Evolutionary conservation across 2,113 vertebrate genomes (phyloP), one percentile per base, ranked within the genome.

Genomic region (Mungos mungo): DNA sequence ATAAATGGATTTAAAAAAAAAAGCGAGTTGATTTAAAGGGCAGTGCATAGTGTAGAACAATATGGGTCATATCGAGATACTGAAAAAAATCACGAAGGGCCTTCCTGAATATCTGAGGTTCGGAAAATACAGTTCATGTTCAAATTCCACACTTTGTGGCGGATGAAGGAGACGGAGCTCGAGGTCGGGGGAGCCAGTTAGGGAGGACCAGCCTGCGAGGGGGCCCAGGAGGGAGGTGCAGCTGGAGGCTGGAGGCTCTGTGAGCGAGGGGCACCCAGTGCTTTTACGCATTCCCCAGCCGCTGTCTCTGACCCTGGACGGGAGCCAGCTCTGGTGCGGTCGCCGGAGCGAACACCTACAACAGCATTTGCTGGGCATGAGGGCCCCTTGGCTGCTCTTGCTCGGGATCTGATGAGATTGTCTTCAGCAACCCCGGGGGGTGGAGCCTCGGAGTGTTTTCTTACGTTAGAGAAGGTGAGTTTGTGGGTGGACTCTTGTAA

Each of bases 231-330:
- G 60, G 6, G 66, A 1, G 72, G 25, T 4, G 3, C 23, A 31
- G 12, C 45, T n/a, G 45, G n/a, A 29, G 12, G 0, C 65, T 27
- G n/a, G 60, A 12, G 29, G 50, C 3, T 4, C 3, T 4, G 27
- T 45, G 80, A 14, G 15, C 38, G 5, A 16, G 29, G 52, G 2
- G 2, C 1, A 4, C 4, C 6, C 10, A 0, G 0, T 14, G 57
- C 14, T 31, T 35, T 47, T 19, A 2, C 0, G 3, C 10, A 2
- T 52, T 52, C 9, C n/a, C 76, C 0, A 5, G 3, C 1, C 3
- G 21, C 63, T 29, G 0, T 23, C 19, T n/a, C 23, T 19, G 35
- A 3, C 18, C 18, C 10, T 2, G 18, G 15, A 13, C 31, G 6
- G 0, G 2, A 23, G 8, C 3, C 11, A 31, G 27, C 65, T 74